These are phyloP conservation scores for Chitala chitala DNA, from an alignment of 2,113 vertebrate genomes.

Conservation along the genomic window DNA sequence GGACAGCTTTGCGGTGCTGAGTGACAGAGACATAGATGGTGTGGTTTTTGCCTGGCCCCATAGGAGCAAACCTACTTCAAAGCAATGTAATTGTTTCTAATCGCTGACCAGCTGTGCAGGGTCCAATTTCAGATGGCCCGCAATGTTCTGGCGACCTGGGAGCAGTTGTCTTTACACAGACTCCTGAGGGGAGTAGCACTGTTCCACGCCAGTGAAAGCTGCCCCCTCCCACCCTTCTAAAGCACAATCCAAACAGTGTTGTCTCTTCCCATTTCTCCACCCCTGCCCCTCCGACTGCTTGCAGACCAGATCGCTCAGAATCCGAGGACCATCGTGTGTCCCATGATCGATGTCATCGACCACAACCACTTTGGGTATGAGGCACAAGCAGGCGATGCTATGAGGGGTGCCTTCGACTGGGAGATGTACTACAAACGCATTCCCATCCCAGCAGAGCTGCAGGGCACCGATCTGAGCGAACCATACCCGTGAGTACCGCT, in stretches of 20 bases:
- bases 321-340: constrained; percentile 83
- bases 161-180: constrained; percentile 32
- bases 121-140: constrained; percentile 40
- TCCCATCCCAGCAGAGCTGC: constrained; percentile 80
- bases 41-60: constrained; percentile 54
- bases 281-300: constrained; percentile 53
- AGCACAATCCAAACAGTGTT: background rate
- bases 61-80: constrained; percentile 59
- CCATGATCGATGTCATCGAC: constrained; percentile 92
- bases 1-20: constrained; percentile 57
- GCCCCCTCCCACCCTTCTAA: background rate
- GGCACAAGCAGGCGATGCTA: constrained; percentile 82
- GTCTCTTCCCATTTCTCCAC: constrained; percentile 21
- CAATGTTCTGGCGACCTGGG: constrained; percentile 38
- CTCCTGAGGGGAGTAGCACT: constrained; percentile 34
- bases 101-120: constrained; percentile 54
- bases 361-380: constrained; percentile 90
- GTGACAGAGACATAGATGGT: constrained; percentile 54
- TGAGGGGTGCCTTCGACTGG: constrained; percentile 89
- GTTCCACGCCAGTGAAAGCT: background rate
- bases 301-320: constrained; percentile 86
- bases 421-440: constrained; percentile 93
- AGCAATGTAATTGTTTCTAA: constrained; percentile 67
- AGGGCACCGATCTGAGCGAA: constrained; percentile 77
- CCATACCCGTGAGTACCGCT: constrained; percentile 78